Evolutionary conservation across 2,797 vertebrate species (phyloP).

Genomic region (Diglossa cyanea): DNA sequence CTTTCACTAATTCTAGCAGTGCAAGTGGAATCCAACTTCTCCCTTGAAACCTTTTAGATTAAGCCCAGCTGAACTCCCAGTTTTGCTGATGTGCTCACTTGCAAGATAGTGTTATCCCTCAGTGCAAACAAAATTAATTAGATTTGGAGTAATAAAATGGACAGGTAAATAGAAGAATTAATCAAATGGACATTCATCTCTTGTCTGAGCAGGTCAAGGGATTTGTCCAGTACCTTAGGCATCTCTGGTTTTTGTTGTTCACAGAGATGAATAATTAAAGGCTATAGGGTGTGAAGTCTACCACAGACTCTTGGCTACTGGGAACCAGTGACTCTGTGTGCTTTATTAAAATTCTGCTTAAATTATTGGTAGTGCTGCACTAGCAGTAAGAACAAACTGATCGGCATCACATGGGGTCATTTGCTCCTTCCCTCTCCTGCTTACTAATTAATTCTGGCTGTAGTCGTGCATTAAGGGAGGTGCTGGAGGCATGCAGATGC

Average conservation of each 20-base stretch:
- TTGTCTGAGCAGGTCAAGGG: constrained; percentile 47
- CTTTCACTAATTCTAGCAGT: not conserved
- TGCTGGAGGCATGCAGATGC: constrained; percentile 66
- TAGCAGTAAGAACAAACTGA: constrained; percentile 50
- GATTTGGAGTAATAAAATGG: constrained; percentile 27
- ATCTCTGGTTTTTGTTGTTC: constrained; percentile 25
- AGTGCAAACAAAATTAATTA: constrained; percentile 21
- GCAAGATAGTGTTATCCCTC: not conserved
- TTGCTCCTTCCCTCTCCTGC: constrained; percentile 44
- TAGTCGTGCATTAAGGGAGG: constrained; percentile 57
- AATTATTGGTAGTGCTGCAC: constrained; percentile 47
- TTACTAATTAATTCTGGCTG: constrained; percentile 71
- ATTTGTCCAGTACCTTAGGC: constrained; percentile 46
- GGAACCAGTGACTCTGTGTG: not conserved
- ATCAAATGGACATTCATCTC: constrained; percentile 39
- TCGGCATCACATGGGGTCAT: constrained; percentile 61
- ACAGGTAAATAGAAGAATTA: not conserved
- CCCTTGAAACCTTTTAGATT: not conserved
- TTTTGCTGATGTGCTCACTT: not conserved
- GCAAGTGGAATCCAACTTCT: not conserved
- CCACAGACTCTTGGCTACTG: constrained; percentile 33
- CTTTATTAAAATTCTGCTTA: constrained; percentile 71
- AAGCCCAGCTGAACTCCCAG: not conserved
- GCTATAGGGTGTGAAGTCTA: constrained; percentile 26
- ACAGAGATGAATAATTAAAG: constrained; percentile 60